These are phyloP conservation scores for Tympanoctomys barrerae DNA, from an alignment of 2,797 vertebrate genomes.

Conservation along the genomic window DNA sequence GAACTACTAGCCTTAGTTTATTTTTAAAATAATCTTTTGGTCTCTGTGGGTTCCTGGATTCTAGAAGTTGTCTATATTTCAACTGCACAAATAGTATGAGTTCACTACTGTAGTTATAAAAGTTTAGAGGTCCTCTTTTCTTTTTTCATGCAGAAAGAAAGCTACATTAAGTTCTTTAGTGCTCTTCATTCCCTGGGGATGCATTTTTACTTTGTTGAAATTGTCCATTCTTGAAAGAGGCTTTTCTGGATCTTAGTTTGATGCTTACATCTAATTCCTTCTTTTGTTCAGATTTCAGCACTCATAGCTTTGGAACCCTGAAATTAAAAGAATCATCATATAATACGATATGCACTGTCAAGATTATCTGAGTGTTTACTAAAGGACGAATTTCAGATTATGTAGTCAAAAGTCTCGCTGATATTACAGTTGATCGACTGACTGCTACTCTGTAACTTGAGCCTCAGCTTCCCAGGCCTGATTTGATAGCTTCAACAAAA, in stretches of 20 bases:
- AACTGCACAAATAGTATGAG: background rate
- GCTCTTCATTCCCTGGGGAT: background rate
- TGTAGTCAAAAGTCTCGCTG: background rate
- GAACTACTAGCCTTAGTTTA: background rate
- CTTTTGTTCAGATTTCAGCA: background rate
- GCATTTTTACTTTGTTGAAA: background rate
- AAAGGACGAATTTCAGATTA: background rate
- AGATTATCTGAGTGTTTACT: background rate
- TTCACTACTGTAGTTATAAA: background rate
- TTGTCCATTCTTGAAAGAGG: accelerated
- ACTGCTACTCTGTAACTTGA: background rate
- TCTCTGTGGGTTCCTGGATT: background rate
- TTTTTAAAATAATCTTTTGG: background rate
- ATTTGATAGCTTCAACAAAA: background rate
- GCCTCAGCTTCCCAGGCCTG: accelerated
- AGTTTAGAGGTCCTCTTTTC: background rate
- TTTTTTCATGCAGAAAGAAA: background rate
- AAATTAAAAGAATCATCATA: background rate
- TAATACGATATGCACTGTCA: background rate
- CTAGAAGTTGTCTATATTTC: background rate
- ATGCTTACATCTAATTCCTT: background rate
- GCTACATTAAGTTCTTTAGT: background rate
- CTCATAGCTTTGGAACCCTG: too few species aligned
- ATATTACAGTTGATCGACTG: background rate
- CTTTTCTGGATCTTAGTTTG: background rate